These are phyloP conservation scores for Ictalurus punctatus DNA, from an alignment of 2,113 vertebrate species.

Conservation along the genomic window DNA sequence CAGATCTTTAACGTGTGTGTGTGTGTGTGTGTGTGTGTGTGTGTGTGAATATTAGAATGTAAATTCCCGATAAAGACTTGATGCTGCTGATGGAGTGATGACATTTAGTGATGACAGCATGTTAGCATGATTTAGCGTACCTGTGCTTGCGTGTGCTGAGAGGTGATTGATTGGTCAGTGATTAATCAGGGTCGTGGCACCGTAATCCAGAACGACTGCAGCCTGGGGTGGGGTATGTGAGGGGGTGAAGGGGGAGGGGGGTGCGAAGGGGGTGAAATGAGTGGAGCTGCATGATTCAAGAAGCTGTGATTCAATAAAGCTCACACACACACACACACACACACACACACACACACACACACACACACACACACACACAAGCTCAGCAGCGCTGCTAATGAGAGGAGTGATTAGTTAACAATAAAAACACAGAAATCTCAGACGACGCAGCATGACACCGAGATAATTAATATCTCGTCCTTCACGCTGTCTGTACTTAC, in stretches of 20 bases:
- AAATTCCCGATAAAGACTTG: background rate
- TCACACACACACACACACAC: background rate
- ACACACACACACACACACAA: background rate
- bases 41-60: background rate
- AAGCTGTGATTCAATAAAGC: background rate
- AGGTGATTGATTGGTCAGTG: slow-evolving; percentile 49
- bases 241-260: background rate
- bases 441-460: background rate
- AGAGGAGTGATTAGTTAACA: background rate
- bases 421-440: background rate
- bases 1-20: background rate
- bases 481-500: slow-evolving; percentile 31
- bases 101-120: background rate
- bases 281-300: background rate
- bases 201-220: slow-evolving; percentile 37
- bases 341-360: background rate
- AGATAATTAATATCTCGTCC: background rate
- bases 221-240: slow-evolving; percentile 20
- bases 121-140: slow-evolving; percentile 29
- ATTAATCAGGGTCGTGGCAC: slow-evolving; percentile 22
- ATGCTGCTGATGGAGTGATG: no score
- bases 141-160: slow-evolving; percentile 27
- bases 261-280: background rate
- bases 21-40: background rate
- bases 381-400: background rate